Evolutionary conservation across 2,797 vertebrate species (phyloP).

Genomic region (Diplodus puntazzo): DNA sequence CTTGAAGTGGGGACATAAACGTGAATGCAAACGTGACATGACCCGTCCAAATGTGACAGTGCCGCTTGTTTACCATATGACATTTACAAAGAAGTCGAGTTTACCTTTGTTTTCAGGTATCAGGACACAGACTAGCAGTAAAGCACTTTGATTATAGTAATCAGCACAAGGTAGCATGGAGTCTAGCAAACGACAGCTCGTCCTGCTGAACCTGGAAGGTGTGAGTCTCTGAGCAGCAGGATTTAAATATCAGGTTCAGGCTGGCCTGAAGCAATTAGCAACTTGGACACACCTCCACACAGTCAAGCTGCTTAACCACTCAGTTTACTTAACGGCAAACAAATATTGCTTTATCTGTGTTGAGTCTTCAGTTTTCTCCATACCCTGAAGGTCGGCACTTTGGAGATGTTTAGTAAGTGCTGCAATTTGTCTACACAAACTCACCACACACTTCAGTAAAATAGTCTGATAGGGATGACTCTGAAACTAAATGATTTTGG

Average conservation of each 20-base stretch:
- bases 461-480: background rate
- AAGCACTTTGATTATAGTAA: background rate
- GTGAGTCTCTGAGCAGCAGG: background rate
- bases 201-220: background rate
- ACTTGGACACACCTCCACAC: background rate
- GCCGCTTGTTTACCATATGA: too few species aligned
- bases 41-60: too few species aligned
- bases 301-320: background rate
- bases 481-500: background rate
- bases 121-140: too few species aligned
- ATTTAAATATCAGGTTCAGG: slow-evolving; percentile 1
- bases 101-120: too few species aligned
- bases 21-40: too few species aligned
- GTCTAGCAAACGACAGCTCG: background rate
- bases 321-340: background rate
- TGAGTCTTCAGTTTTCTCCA: background rate
- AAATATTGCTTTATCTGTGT: background rate
- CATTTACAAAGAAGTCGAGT: too few species aligned
- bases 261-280: background rate
- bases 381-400: slow-evolving; percentile 6
- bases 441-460: background rate
- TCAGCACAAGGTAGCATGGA: background rate
- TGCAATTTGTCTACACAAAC: background rate
- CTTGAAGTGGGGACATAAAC: too few species aligned
- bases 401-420: background rate